Evolutionary conservation across 1,140 invertebrate species (phyloP), one percentile per base, ranked within the genome.

Genomic region (Caerostris darwini): DNA sequence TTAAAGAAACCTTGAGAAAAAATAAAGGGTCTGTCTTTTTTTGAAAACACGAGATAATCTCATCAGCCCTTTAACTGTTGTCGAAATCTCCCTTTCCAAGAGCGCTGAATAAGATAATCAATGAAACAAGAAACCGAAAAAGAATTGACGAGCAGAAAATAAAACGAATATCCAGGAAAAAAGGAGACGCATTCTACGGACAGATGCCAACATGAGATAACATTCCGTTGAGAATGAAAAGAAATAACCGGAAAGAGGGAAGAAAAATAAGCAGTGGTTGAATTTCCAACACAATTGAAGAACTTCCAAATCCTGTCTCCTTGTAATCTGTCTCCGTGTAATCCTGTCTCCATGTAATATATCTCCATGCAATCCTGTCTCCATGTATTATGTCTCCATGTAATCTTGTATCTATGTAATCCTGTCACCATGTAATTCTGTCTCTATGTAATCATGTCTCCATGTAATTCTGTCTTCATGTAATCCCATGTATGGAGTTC

Each of bases 281-380:
- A 88, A 88, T 88, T 88, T 59, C 86, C 86, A 67, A 58, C 86
- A 88, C 86, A 88, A 88, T 88, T 88, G 86, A 67, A 67, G 59
- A 88, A 88, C 86, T 88, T 88, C 86, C 86, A 67, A 88, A 88
- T 64, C 82, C 82, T 58, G 54, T 57, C 82, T 57, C n/a, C n/a
- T n/a, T n/a, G n/a, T n/a, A n/a, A n/a, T n/a, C n/a, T n/a, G n/a
- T n/a, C n/a, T n/a, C n/a, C n/a, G n/a, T n/a, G n/a, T n/a, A n/a
- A n/a, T n/a, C n/a, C n/a, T n/a, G n/a, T n/a, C n/a, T n/a, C n/a
- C n/a, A n/a, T n/a, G n/a, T n/a, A n/a, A n/a, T n/a, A n/a, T n/a
- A n/a, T n/a, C n/a, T n/a, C n/a, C n/a, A n/a, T n/a, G n/a, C n/a
- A n/a, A n/a, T n/a, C n/a, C n/a, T n/a, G n/a, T n/a, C n/a, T n/a